These are phyloP conservation scores for Mionectes macconnelli DNA, from an alignment of 2,113 vertebrate genomes.

Conservation along the genomic window DNA sequence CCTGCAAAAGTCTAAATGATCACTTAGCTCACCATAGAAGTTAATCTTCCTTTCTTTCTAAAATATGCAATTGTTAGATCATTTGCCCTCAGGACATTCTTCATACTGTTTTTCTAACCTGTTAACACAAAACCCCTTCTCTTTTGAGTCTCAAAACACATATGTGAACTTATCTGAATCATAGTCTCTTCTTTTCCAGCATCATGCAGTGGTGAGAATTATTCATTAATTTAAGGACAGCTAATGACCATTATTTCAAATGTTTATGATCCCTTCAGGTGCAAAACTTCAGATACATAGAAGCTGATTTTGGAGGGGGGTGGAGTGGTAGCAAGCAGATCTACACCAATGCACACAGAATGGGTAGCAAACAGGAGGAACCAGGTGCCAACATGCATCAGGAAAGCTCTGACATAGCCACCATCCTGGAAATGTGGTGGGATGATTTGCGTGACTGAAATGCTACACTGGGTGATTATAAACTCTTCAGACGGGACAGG, in stretches of 20 bases:
- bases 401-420: rapidly evolving
- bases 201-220: neutral
- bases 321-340: neutral
- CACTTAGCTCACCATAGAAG: slow-evolving; percentile 3
- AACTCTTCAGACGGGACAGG: neutral
- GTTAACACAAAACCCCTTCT: neutral
- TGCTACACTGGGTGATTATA: neutral
- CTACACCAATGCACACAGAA: rapidly evolving
- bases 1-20: slow-evolving; percentile 6
- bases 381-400: rapidly evolving
- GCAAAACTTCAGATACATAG: neutral
- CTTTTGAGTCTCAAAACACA: neutral
- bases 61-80: slow-evolving; percentile 22
- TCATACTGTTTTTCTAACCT: slow-evolving; percentile 4
- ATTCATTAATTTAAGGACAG: neutral
- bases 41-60: slow-evolving; percentile 17
- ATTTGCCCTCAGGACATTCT: slow-evolving; percentile 6
- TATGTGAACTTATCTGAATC: neutral
- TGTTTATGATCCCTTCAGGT: neutral
- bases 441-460: neutral
- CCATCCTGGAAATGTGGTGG: neutral
- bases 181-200: neutral
- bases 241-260: neutral
- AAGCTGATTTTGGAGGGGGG: neutral
- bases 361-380: neutral